Conservation (phyloP, 2,888 invertebrate genomes). For the Euphydryas editha region DNA sequence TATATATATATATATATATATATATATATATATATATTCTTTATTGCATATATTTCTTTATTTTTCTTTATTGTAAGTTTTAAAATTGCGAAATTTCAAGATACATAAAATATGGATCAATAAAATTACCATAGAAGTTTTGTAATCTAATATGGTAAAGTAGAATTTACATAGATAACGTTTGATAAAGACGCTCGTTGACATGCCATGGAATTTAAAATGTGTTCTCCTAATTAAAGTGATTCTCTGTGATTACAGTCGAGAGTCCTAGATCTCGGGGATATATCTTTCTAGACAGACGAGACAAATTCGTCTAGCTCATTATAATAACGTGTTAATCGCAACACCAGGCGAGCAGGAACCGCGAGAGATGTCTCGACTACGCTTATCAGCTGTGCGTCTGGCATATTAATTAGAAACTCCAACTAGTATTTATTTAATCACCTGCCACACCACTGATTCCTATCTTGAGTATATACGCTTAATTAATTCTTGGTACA, state of each 20-base stretch:
- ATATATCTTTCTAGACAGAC: slow-evolving; percentile 47
- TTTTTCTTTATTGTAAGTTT: neutral
- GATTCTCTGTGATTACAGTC: slow-evolving; percentile 14
- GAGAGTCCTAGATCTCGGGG: slow-evolving; percentile 24
- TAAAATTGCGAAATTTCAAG: slow-evolving; percentile 13
- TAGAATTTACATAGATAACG: slow-evolving; percentile 17
- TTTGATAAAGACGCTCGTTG: slow-evolving; percentile 8
- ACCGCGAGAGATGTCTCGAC: slow-evolving; percentile 67
- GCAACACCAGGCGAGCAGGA: slow-evolving; percentile 61
- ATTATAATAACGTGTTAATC: slow-evolving; percentile 73
- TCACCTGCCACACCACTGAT: slow-evolving; percentile 76
- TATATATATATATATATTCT: no score
- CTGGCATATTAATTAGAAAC: slow-evolving; percentile 80
- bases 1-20: no score
- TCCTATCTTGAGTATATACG: slow-evolving; percentile 68
- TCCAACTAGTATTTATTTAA: slow-evolving; percentile 80
- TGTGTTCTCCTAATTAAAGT: slow-evolving; percentile 12
- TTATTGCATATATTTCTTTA: no score
- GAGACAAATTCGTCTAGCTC: slow-evolving; percentile 60
- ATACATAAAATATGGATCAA: slow-evolving; percentile 16
- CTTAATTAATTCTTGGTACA: slow-evolving; percentile 74
- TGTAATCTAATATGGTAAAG: slow-evolving; percentile 27
- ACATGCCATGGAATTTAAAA: slow-evolving; percentile 15
- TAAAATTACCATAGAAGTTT: slow-evolving; percentile 21
- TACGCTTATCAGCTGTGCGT: slow-evolving; percentile 71